Conservation (phyloP, 1,140 invertebrate species). For the Drosophila bocki region DNA sequence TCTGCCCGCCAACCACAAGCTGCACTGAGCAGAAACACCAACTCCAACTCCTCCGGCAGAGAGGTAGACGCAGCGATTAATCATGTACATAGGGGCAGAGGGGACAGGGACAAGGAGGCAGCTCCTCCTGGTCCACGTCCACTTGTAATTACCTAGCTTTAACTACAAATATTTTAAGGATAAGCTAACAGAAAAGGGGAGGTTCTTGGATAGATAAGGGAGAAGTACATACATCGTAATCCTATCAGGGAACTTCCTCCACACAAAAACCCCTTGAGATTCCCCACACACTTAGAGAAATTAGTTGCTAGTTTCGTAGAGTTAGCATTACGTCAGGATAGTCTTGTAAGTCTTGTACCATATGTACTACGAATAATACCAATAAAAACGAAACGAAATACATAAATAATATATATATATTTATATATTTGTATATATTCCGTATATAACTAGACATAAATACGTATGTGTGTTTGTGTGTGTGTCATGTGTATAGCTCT, state of each 20-base stretch:
- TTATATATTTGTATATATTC: conserved; percentile 15
- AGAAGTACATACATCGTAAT: neutral
- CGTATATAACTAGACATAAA: conserved; percentile 48
- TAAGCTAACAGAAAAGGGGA: conserved; percentile 39
- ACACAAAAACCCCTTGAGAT: conserved; percentile 4
- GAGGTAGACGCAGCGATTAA: conserved; percentile 12
- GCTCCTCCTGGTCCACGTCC: conserved; percentile 32
- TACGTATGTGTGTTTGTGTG: conserved; percentile 17
- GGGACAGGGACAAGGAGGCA: conserved; percentile 26
- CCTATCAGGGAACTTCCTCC: neutral
- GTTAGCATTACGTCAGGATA: conserved; percentile 58
- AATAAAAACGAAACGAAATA: conserved; percentile 52
- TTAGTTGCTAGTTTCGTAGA: conserved; percentile 49
- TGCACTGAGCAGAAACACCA: conserved; percentile 59
- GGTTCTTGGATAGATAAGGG: conserved; percentile 10
- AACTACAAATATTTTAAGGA: conserved; percentile 70
- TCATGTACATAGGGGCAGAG: conserved; percentile 66
- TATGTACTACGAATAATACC: conserved; percentile 42
- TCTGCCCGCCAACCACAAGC: conserved; percentile 81
- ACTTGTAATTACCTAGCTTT: conserved; percentile 79
- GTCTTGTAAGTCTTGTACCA: conserved; percentile 53
- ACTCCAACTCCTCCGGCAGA: neutral
- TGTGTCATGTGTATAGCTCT: conserved; percentile 47
- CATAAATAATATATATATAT: conserved; percentile 17
- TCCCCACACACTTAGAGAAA: conserved; percentile 52